phyloP scores from a whole-genome alignment of 2,797 vertebrate genomes.

The Rhinichthys osculus region DNA sequence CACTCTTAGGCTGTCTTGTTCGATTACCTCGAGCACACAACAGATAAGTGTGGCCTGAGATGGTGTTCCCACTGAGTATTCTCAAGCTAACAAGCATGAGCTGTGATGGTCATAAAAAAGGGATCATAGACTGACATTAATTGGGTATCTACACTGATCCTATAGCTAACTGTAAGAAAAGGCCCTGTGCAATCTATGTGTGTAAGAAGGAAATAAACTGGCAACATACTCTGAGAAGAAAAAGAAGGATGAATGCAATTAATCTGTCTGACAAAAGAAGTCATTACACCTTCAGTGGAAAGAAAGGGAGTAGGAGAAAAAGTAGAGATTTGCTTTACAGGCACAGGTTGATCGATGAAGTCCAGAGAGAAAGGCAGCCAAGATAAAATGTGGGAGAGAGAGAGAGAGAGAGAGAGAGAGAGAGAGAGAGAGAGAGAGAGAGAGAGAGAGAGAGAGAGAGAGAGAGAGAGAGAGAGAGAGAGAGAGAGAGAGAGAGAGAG shows the following conservation, averaged over 20 bases:
- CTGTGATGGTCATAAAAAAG: conserved; percentile 37
- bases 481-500: conserved; percentile 21
- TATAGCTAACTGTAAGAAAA: conserved; percentile 22
- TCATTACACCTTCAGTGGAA: conserved; percentile 59
- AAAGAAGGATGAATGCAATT: conserved; percentile 61
- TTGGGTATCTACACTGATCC: conserved; percentile 34
- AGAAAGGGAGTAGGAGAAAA: conserved; percentile 45
- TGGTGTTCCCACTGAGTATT: conserved; percentile 38
- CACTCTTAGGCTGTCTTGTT: conserved; percentile 21
- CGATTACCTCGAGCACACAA: conserved; percentile 1
- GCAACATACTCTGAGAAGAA: conserved; percentile 43
- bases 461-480: conserved; percentile 25
- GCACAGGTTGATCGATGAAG: conserved; percentile 55
- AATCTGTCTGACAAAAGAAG: conserved; percentile 65
- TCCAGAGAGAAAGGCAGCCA: conserved; percentile 46
- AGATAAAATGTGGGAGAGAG: conserved; percentile 53
- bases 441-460: conserved; percentile 24
- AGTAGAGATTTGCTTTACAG: conserved; percentile 62
- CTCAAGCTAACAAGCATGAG: conserved; percentile 54
- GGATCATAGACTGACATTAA: conserved; percentile 15
- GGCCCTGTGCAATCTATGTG: conserved; percentile 19
- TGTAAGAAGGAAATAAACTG: conserved; percentile 38
- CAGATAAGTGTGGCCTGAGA: conserved; percentile 43
- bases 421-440: conserved; percentile 34
- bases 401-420: conserved; percentile 23